phyloP scores from a whole-genome alignment of 2,797 vertebrate species.

The Leptatherina wallacei region DNA sequence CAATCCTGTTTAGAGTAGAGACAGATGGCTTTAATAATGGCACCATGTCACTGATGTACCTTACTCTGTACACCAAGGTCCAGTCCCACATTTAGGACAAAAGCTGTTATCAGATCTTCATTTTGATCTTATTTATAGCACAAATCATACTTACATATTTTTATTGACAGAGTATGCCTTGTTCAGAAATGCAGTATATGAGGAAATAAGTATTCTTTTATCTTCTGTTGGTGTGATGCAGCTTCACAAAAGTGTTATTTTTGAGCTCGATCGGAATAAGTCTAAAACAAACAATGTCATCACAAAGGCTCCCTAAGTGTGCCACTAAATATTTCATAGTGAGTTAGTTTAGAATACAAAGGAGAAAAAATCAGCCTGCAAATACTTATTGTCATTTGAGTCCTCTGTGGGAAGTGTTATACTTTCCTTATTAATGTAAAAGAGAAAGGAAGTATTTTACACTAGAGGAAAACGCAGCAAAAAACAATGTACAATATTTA shows the following conservation, averaged over 20 bases:
- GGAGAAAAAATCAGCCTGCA: conserved; percentile 21
- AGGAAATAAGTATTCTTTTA: conserved; percentile 32
- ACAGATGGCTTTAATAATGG: conserved; percentile 70
- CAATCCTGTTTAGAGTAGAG: conserved; percentile 50
- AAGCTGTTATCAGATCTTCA: conserved; percentile 27
- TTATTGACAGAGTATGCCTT: conserved; percentile 2
- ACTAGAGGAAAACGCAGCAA: not conserved
- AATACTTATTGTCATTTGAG: conserved; percentile 7
- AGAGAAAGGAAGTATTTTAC: not conserved
- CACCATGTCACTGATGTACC: conserved; percentile 49
- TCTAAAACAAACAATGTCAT: conserved; percentile 52
- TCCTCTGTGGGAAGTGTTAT: not conserved
- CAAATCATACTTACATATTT: conserved; percentile 15
- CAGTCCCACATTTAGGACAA: conserved; percentile 34
- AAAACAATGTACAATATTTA: not conserved
- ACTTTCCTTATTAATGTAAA: not conserved
- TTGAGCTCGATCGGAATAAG: conserved; percentile 61
- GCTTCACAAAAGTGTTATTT: conserved; percentile 41
- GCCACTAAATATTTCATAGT: conserved; percentile 52
- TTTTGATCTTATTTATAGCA: conserved; percentile 8
- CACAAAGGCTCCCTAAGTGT: conserved; percentile 31
- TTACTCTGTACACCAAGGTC: conserved; percentile 29
- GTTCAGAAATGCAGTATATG: conserved; percentile 3
- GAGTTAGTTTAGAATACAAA: conserved; percentile 31
- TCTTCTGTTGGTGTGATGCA: conserved; percentile 36